Evolutionary conservation across 1,140 invertebrate species (phyloP).

Genomic region (Pogonus chalceus): DNA sequence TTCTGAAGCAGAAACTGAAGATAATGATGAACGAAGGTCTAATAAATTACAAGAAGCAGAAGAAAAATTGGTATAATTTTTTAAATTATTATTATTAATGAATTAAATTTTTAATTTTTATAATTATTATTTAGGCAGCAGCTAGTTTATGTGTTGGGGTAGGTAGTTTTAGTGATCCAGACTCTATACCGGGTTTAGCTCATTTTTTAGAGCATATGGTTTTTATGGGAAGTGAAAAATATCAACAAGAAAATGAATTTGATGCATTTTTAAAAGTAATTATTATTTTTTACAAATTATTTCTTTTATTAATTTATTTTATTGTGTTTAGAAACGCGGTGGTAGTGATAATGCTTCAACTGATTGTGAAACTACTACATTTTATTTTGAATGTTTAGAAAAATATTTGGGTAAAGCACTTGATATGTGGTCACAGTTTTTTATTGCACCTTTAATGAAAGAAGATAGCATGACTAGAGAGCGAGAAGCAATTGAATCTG

Average conservation of each 20-base stretch:
- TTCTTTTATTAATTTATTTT: background rate
- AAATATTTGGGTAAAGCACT: constrained; percentile 61
- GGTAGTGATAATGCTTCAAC: constrained; percentile 76
- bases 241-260: constrained; percentile 77
- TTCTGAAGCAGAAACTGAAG: constrained; percentile 1
- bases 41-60: constrained; percentile 24
- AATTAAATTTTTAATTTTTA: background rate
- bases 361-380: constrained; percentile 74
- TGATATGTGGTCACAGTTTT: constrained; percentile 85
- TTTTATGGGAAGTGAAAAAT: constrained; percentile 85
- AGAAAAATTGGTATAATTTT: constrained; percentile 33
- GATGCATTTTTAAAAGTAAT: constrained; percentile 55
- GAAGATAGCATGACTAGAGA: constrained; percentile 79
- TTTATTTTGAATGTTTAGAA: constrained; percentile 80
- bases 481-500: constrained; percentile 85
- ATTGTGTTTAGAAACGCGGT: constrained; percentile 51
- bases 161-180: constrained; percentile 62
- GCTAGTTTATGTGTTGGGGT: constrained; percentile 60
- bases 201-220: constrained; percentile 96
- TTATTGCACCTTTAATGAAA: constrained; percentile 78
- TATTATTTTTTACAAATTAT: constrained; percentile 4
- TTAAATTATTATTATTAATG: background rate
- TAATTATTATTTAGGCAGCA: constrained; percentile 45
- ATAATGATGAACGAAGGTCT: constrained; percentile 24
- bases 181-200: constrained; percentile 73